Evolutionary conservation across 1,140 invertebrate species (phyloP), one percentile per base, ranked within the genome.

Genomic region (Drosophila bipectinata): DNA sequence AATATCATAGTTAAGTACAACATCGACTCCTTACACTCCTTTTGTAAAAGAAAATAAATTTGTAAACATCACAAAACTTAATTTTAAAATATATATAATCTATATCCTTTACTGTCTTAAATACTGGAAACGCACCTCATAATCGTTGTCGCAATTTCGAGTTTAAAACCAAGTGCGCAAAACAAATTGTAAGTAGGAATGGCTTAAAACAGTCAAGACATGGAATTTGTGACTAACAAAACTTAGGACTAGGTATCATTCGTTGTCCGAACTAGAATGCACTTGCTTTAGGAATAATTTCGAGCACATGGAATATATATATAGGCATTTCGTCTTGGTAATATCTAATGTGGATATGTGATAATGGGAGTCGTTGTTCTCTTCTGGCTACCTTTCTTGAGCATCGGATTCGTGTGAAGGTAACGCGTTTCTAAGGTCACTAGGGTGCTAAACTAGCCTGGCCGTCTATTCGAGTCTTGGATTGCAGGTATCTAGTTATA

Each of bases 381-480:
- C 54, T 58, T 57, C 54, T 64, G 66, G 51, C 57, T 55, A 45
- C 61, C 56, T 39, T 32, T 49, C 69, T 32, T 37, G 60, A 79
- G 67, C 72, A 77, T 64, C 14, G 41, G 52, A 74, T 64, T 72
- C 53, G 9, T 64, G 47, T 69, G 61, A 88, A 88, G 83, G 83
- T 88, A 88, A 83, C 83, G 76, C 76, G 83, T 88, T 88, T 79
- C 83, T 88, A 88, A 88, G 83, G 83, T 88, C 83, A 88, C 83
- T 88, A 88, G 79, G 83, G 79, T 88, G 79, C 77, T 85, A 81
- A 87, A 71, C 67, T 74, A 83, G 82, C 62, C 41, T 69, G 62
- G 55, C 39, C 51, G 47, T 48, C 66, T 63, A 72, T 58, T 79
- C 49, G 72, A 87, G 78, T 87, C 82, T 87, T 79, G 68, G 51